These are phyloP conservation scores for Delia radicum DNA, from an alignment of 1,140 invertebrate genomes.

Conservation along the genomic window DNA sequence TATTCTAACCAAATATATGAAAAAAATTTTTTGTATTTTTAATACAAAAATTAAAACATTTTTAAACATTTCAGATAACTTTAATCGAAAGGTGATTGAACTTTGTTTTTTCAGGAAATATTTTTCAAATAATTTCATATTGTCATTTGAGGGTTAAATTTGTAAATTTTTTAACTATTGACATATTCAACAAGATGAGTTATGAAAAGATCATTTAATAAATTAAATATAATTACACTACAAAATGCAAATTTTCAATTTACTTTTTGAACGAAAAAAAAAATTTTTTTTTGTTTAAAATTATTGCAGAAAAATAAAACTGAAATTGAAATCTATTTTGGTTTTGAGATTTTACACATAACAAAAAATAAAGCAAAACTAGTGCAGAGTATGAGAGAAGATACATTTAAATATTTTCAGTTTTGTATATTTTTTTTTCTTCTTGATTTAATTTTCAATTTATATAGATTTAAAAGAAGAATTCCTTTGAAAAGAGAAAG, in stretches of 20 bases:
- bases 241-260: not conserved
- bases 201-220: not conserved
- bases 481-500: not conserved
- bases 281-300: not conserved
- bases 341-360: not conserved
- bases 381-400: not conserved
- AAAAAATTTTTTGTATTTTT: too few relatives aligned
- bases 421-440: not conserved
- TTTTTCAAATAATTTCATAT: not conserved
- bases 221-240: not conserved
- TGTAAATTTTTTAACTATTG: not conserved
- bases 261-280: not conserved
- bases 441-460: too few relatives aligned
- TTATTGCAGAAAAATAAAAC: not conserved
- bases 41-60: too few relatives aligned
- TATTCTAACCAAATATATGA: too few relatives aligned
- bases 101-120: not conserved
- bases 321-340: not conserved
- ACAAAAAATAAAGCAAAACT: not conserved
- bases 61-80: too few relatives aligned
- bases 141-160: not conserved
- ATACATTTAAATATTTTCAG: not conserved
- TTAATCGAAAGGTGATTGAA: too few relatives aligned
- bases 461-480: not conserved
- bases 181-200: not conserved